Evolutionary conservation across 2,797 vertebrate genomes (phyloP).

Genomic region (Peromyscus aztecus): DNA sequence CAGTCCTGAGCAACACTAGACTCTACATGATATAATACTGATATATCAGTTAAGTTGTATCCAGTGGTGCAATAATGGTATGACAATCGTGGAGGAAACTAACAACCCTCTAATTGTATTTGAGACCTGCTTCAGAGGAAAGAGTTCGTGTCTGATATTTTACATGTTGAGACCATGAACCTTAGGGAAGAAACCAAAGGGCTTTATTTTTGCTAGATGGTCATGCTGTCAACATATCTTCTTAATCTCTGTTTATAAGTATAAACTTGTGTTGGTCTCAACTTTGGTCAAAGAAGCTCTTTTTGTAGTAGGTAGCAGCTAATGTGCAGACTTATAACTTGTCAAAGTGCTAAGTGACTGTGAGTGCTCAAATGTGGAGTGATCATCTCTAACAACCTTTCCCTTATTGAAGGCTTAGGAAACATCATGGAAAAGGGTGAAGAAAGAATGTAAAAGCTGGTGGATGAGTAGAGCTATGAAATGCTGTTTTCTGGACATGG

Average conservation of each 20-base stretch:
- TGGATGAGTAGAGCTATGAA: background rate
- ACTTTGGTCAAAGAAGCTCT: background rate
- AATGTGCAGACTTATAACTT: no score
- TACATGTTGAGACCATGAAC: background rate
- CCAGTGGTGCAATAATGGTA: background rate
- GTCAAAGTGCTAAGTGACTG: background rate
- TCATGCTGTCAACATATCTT: background rate
- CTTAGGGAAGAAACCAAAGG: background rate
- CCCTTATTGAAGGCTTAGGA: background rate
- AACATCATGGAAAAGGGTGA: background rate
- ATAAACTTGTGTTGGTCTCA: background rate
- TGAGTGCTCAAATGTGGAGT: background rate
- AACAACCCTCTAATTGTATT: background rate
- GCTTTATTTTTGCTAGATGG: background rate
- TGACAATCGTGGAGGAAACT: background rate
- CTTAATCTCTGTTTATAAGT: background rate
- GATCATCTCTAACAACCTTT: background rate
- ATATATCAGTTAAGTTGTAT: background rate
- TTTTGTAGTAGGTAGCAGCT: background rate
- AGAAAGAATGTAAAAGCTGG: background rate
- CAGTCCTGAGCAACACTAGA: background rate
- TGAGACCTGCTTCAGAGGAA: background rate
- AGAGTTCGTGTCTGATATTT: no score
- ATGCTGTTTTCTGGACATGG: background rate
- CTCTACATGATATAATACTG: background rate